Evolutionary conservation across 64 coral and sea anemone genomes (phyloP), one percentile per base, ranked within the genome.

Genomic region (Montipora foliosa): DNA sequence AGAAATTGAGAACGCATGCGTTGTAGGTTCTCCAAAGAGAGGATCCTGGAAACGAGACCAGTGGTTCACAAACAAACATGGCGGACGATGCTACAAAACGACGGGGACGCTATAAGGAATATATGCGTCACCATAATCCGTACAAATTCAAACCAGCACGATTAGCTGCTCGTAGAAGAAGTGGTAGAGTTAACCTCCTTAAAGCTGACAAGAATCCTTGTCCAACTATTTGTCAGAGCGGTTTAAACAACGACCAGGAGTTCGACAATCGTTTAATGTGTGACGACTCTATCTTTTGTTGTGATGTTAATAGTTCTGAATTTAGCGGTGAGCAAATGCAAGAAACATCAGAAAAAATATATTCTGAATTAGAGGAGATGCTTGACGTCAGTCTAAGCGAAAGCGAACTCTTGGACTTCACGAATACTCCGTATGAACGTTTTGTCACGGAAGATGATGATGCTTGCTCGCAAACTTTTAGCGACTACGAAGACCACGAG

Each of bases 111-210:
- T 47, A 5, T 19, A 79, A 79, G 16, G 47, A 79, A 79, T 79
- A 79, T 79, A 49, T 79, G 24, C 76, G 76, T 79, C 44, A 80
- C 14, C 47, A 52, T 52, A 80, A 80, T 58, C 11, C 78, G 52
- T 80, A 80, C 52, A 58, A 80, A 49, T 80, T 80, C 78, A 80
- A 80, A 80, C 47, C 78, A 49, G 78, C 78, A 80, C 47, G 78
- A 80, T 58, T 49, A 80, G 78, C 52, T 48, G 52, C 47, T 0
- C 47, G 52, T 58, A 80, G 78, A 80, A 49, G 52, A 80, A 58
- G 8, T 80, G 71, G 71, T 74, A 74, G n/a, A 74, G 9, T 74
- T 74, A 74, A 74, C 71, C 71, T 74, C 12, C 71, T 74, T 22
- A 74, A 74, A 74, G 71, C 71, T 74, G 71, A 74, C 71, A 74